Conservation (phyloP, 2,113 vertebrate species). For the Monopterus albus region DNA sequence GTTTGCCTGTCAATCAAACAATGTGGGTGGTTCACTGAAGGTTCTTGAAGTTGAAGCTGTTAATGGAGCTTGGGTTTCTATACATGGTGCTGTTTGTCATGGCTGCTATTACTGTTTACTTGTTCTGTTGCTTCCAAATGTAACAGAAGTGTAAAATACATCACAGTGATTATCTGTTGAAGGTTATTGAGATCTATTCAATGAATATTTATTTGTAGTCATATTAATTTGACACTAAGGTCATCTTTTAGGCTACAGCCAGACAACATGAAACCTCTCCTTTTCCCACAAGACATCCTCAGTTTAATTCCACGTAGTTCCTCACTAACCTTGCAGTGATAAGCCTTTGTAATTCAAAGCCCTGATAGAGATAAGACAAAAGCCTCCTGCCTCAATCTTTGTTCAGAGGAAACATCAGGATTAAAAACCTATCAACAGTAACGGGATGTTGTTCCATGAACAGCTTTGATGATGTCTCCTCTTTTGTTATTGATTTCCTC, state of each 20-base stretch:
- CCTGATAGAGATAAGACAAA: slow-evolving; percentile 54
- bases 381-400: slow-evolving; percentile 51
- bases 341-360: slow-evolving; percentile 61
- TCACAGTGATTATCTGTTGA: neutral
- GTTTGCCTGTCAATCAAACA: slow-evolving; percentile 34
- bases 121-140: neutral
- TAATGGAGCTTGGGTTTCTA: slow-evolving; percentile 2
- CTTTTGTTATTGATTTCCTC: slow-evolving; percentile 78
- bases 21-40: neutral
- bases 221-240: neutral
- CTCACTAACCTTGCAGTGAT: slow-evolving; percentile 18
- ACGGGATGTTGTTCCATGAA: slow-evolving; percentile 68
- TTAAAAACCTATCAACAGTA: slow-evolving; percentile 71
- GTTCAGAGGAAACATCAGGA: slow-evolving; percentile 57
- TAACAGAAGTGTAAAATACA: neutral
- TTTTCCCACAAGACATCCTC: slow-evolving; percentile 5
- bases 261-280: slow-evolving; percentile 23
- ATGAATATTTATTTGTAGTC: neutral
- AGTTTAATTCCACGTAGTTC: slow-evolving; percentile 10
- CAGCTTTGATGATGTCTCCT: slow-evolving; percentile 77
- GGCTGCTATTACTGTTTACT: neutral
- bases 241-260: slow-evolving; percentile 7
- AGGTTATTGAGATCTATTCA: neutral
- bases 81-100: neutral
- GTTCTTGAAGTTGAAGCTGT: neutral